Evolutionary conservation across 1,140 invertebrate species (phyloP).

Genomic region (Octopus sinensis): DNA sequence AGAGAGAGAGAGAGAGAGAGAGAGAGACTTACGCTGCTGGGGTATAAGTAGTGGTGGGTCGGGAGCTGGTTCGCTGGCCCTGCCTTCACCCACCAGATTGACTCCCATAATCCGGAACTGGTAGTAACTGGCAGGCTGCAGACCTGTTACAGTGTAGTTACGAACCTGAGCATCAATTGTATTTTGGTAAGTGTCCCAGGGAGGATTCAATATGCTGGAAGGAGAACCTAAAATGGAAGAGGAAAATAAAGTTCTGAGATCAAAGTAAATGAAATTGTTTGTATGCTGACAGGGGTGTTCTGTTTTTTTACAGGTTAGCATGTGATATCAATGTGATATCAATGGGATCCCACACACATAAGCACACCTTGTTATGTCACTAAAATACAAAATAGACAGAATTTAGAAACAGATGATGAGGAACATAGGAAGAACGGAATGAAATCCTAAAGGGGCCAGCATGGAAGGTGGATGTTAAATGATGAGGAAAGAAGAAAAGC

Average conservation of each 20-base stretch:
- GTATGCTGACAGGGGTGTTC: not conserved
- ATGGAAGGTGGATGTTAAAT: too few relatives aligned
- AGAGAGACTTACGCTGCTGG: conserved; percentile 77
- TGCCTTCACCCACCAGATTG: conserved; percentile 86
- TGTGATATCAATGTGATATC: too few relatives aligned
- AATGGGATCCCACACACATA: too few relatives aligned
- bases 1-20: not conserved
- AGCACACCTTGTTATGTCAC: too few relatives aligned
- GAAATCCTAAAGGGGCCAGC: too few relatives aligned
- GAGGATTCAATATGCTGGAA: conserved; percentile 13
- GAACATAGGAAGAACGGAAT: too few relatives aligned
- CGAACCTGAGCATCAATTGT: conserved; percentile 79
- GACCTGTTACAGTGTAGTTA: conserved; percentile 72
- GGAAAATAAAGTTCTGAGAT: not conserved
- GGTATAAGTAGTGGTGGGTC: conserved; percentile 78
- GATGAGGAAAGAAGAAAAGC: too few relatives aligned
- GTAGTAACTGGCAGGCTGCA: conserved; percentile 91
- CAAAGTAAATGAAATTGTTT: not conserved
- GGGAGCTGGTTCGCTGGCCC: conserved; percentile 76
- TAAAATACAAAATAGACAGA: too few relatives aligned
- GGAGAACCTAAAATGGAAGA: not conserved
- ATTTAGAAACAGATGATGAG: too few relatives aligned
- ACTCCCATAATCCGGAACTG: conserved; percentile 93
- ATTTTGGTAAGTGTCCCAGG: conserved; percentile 81
- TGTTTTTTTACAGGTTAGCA: too few relatives aligned